Base-by-base conservation (phyloP, 1,140 invertebrate species). In the Drosophila grimshawi region DNA sequence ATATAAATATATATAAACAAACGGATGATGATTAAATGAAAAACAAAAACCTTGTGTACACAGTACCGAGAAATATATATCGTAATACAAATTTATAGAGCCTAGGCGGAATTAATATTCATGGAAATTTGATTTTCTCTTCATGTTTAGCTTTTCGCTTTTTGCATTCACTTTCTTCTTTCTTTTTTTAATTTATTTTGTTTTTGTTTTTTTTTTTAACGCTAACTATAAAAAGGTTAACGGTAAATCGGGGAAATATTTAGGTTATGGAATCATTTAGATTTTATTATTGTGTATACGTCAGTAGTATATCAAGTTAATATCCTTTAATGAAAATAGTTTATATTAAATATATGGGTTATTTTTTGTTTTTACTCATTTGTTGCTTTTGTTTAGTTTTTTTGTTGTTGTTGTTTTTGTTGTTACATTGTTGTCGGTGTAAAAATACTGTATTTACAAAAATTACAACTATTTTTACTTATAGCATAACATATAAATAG, bases 401-500 rank as follows among this genome's bases (percentile, higher is more conserved):
- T 43, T 41, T 46, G 30, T 27, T 63, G 41, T 41, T 45, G 19
- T 57, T 39, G 29, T 57, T 66, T 43, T 41, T 46, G 30, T 27
- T 63, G 41, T 64, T 75, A 69, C 57, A 62, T 70, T 64, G 57
- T 74, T 75, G 56, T 68, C 57, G 35, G 65, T 86, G 83, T 86
- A 86, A 86, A 86, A 86, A 86, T 88, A 86, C 83, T 86, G 83
- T 86, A 86, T 86, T 82, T 86, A 86, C 83, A 86, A 88, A 78
- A 56, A 66, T 80, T 86, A 86, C 64, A 86, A 77, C 77, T 86
- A 88, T 80, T 83, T 88, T 70, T 65, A 63, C 80, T 88, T 86
- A 86, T 74, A 82, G 74, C 70, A 69, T 86, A 85, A 78, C 70
- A 86, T 85, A 86, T 85, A 86, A 85, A 85, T 85, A 85, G 83